Base-by-base conservation (phyloP, 2,888 invertebrate genomes). In the Myathropa florea region DNA sequence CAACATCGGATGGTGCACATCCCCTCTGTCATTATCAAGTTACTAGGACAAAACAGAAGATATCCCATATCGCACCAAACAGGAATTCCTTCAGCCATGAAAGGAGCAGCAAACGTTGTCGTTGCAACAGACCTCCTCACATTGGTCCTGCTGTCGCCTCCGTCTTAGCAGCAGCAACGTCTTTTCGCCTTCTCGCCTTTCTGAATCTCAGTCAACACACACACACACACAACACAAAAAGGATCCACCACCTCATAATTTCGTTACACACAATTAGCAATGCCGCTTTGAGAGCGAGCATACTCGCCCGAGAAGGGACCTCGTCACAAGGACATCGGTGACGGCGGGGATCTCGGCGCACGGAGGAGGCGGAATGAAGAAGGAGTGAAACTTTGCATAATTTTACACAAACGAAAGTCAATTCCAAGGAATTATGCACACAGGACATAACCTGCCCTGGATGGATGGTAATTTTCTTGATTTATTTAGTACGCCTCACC, bases 261-360 rank as follows among this genome's bases (percentile, higher is more conserved):
- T 90, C 89, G 90, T 89, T 90, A 90, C 91, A 91, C 90, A 90
- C 90, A 91, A 91, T 91, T 91, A 91, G 91, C 89, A 90, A 89
- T 86, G 83, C 83, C 79, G 75, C 65, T 73, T 73, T 30, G 60
- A 61, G 78, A 60, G 70, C n/a, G 60, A 26, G 60, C 7, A 60
- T 28, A 46, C 46, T 18, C 9, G 33, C 30, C 64, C 30, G 36
- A 9, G 30, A 36, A 18, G 30, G 64, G 64, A 64, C 64, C 30
- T 23, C 7, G 30, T 28, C 60, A 60, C 24, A 18, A 28, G n/a
- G 26, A 24, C 23, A 23, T n/a, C 14, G 39, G 6, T 36, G 4
- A 12, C n/a, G n/a, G 23, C 30, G 39, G 12, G 2, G 23, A 12
- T 0, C 18, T 12, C 4, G 28, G 26, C 53, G 24, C 12, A 64